Evolutionary conservation across 1,140 invertebrate species (phyloP).

Genomic region (Coboldia fuscipes): DNA sequence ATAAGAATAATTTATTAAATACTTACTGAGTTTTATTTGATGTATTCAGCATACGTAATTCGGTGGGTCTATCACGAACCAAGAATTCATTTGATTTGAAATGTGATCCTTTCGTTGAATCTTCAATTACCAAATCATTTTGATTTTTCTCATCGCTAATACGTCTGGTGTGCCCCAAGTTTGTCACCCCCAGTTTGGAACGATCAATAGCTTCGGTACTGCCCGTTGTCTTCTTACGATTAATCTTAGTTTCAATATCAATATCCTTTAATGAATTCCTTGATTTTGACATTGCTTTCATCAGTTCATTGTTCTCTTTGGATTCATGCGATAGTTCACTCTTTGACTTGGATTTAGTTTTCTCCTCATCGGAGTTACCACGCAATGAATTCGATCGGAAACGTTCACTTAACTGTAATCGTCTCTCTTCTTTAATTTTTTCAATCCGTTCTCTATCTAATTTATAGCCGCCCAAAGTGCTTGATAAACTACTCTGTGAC

Average conservation of each 20-base stretch:
- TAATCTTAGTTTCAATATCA: too few species aligned
- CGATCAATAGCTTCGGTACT: neutral
- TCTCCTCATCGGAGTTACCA: slow-evolving; percentile 25
- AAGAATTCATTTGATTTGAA: too few species aligned
- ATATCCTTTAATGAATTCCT: too few species aligned
- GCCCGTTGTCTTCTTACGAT: too few species aligned
- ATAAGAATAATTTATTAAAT: too few species aligned
- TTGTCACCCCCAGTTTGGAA: slow-evolving; percentile 7
- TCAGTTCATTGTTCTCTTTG: slow-evolving; percentile 10
- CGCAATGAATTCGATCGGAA: slow-evolving; percentile 66
- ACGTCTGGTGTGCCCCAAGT: slow-evolving; percentile 8
- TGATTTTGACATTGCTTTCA: slow-evolving; percentile 14
- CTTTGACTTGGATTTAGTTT: slow-evolving; percentile 16
- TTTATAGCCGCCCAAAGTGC: slow-evolving; percentile 22
- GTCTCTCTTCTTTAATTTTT: slow-evolving; percentile 78
- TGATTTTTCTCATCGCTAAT: slow-evolving; percentile 22
- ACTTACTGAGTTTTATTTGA: too few species aligned
- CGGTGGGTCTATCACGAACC: too few species aligned
- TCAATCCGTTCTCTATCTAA: slow-evolving; percentile 59
- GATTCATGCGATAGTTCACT: slow-evolving; percentile 14
- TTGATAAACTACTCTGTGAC: slow-evolving; percentile 19
- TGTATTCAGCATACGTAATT: too few species aligned
- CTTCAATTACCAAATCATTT: too few species aligned
- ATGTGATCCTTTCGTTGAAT: too few species aligned
- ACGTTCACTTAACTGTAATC: slow-evolving; percentile 65